These are phyloP conservation scores for Cairina moschata DNA, from an alignment of 2,113 vertebrate genomes.

Conservation along the genomic window DNA sequence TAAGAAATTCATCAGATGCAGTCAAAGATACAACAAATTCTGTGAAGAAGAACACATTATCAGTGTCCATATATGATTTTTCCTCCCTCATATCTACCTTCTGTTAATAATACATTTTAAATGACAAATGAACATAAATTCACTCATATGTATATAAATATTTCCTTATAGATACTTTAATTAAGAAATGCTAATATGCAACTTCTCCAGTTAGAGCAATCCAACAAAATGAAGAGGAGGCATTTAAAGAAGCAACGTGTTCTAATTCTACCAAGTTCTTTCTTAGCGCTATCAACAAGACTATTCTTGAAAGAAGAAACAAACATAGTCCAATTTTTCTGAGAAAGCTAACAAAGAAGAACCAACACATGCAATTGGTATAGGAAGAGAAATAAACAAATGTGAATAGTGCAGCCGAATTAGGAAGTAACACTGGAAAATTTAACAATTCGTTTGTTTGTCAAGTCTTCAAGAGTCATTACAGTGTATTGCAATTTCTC, in stretches of 20 bases:
- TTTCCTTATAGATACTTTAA: background rate
- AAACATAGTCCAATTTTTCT: background rate
- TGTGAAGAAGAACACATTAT: slow-evolving; percentile 55
- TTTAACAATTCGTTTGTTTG: background rate
- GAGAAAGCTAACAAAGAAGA: background rate
- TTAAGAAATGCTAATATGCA: background rate
- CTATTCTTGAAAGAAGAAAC: background rate
- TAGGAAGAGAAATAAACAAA: background rate
- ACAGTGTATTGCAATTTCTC: background rate
- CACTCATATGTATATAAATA: background rate
- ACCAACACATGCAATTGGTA: background rate
- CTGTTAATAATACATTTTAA: background rate
- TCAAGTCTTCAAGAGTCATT: background rate
- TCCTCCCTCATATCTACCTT: background rate
- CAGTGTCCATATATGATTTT: background rate
- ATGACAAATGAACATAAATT: background rate
- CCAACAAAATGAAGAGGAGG: background rate
- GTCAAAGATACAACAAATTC: slow-evolving; percentile 87
- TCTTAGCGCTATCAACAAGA: background rate
- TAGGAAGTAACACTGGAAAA: background rate
- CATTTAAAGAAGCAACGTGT: background rate
- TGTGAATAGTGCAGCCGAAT: background rate
- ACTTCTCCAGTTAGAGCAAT: background rate
- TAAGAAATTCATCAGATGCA: slow-evolving; percentile 86
- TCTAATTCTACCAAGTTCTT: background rate